Evolutionary conservation across 2,113 vertebrate species (phyloP).

Genomic region (Colossoma macropomum): DNA sequence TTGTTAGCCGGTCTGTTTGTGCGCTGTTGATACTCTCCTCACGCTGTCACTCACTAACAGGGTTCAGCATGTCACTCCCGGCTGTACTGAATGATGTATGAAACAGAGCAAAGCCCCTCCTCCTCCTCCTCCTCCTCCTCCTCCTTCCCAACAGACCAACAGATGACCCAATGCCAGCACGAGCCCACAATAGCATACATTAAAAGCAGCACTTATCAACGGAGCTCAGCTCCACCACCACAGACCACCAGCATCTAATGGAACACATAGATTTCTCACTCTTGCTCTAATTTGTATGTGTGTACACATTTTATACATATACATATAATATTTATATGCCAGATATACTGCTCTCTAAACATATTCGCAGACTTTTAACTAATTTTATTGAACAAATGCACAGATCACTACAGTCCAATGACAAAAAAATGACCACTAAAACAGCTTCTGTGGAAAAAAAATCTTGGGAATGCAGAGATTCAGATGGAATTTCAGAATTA

Average conservation of each 20-base stretch:
- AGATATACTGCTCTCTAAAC: no score
- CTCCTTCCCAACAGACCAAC: conserved; percentile 54
- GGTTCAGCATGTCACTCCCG: conserved; percentile 66
- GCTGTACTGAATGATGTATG: conserved; percentile 75
- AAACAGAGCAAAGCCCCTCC: conserved; percentile 66
- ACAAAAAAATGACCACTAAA: no score
- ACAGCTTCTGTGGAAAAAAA: no score
- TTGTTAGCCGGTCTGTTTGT: background rate
- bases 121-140: conserved; percentile 22
- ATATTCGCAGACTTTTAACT: no score
- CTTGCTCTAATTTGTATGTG: background rate
- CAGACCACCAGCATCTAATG: background rate
- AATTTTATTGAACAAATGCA: no score
- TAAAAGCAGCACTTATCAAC: conserved; percentile 34
- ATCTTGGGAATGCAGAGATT: no score
- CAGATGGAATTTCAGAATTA: no score
- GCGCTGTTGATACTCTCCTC: conserved; percentile 50
- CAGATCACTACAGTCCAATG: no score
- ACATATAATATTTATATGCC: no score
- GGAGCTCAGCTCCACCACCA: conserved; percentile 13
- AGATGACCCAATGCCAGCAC: conserved; percentile 51
- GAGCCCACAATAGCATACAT: conserved; percentile 54
- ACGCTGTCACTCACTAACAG: conserved; percentile 64
- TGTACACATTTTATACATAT: background rate
- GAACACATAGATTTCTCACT: background rate